phyloP scores from a whole-genome alignment of 2,888 invertebrate genomes.

The Dichetophora obliterata region DNA sequence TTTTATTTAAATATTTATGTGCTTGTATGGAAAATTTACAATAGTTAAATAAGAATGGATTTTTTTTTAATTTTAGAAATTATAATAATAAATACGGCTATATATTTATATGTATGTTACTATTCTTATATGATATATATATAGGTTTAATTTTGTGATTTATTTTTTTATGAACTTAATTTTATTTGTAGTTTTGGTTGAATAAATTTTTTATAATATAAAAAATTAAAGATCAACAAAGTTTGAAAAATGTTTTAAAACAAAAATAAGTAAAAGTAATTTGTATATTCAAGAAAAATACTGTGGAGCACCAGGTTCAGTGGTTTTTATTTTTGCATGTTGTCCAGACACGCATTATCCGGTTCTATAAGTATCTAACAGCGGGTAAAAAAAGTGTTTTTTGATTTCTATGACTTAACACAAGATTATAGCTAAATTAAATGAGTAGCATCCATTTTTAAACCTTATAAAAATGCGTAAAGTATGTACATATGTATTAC shows the following conservation, averaged over 20 bases:
- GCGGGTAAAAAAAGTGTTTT: background rate
- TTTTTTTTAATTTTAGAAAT: background rate
- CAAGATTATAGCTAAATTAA: too few relatives aligned
- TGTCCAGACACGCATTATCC: background rate
- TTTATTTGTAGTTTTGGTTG: background rate
- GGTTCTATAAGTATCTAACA: too few relatives aligned
- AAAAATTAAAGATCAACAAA: background rate
- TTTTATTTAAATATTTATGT: constrained; percentile 5
- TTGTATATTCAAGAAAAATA: background rate
- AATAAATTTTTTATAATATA: background rate
- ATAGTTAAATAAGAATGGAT: background rate
- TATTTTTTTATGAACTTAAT: background rate
- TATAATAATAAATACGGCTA: background rate
- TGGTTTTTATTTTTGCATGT: background rate
- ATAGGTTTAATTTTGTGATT: background rate
- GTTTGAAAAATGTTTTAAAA: background rate
- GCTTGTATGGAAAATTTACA: constrained; percentile 22
- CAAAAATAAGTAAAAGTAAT: background rate
- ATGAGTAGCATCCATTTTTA: too few relatives aligned
- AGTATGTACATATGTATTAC: too few relatives aligned
- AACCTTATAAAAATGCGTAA: too few relatives aligned
- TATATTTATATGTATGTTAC: background rate
- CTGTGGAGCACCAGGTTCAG: background rate
- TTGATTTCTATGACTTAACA: too few relatives aligned
- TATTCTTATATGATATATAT: background rate